Percentiles rank a stretch among this genome's conserved stretches.
Evolutionary conservation across 1,140 invertebrate genomes (phyloP).

Genomic region (Drosophila lacteicornis): DNA sequence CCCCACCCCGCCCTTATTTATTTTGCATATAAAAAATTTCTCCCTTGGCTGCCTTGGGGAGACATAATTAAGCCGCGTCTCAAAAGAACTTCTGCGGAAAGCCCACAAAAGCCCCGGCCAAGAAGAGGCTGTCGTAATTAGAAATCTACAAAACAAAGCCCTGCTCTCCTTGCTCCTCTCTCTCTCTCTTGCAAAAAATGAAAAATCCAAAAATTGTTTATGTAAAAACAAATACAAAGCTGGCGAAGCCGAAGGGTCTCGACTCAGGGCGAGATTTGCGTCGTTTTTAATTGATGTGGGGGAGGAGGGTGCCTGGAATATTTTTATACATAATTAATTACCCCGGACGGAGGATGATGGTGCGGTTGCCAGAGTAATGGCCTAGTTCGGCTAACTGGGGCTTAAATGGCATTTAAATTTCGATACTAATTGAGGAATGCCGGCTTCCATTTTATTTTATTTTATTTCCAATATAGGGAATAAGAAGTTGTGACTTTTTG

Average conservation of each 20-base stretch:
- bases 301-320: constrained; percentile 9
- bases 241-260: constrained; percentile 3
- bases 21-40: background rate
- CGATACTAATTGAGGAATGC: constrained; percentile 11
- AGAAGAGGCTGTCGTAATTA: constrained; percentile 66
- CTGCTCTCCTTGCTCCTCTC: background rate
- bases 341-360: constrained; percentile 15
- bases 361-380: constrained; percentile 11
- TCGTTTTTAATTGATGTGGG: constrained; percentile 45
- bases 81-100: constrained; percentile 60
- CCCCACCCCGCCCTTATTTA: constrained; percentile 15
- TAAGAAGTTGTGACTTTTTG: background rate
- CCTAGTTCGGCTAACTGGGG: constrained; percentile 46
- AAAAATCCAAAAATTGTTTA: constrained; percentile 35
- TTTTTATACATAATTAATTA: constrained; percentile 79
- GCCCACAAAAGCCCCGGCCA: constrained; percentile 65
- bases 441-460: background rate
- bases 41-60: constrained; percentile 42
- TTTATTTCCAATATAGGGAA: background rate
- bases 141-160: constrained; percentile 61
- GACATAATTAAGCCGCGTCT: constrained; percentile 77
- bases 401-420: constrained; percentile 50
- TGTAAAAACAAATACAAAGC: constrained; percentile 34
- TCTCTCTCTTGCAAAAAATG: background rate
- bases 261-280: constrained; percentile 30